These are phyloP conservation scores for Mesorhabditis belari DNA, from an alignment of 2,888 invertebrate species.

Conservation along the genomic window DNA sequence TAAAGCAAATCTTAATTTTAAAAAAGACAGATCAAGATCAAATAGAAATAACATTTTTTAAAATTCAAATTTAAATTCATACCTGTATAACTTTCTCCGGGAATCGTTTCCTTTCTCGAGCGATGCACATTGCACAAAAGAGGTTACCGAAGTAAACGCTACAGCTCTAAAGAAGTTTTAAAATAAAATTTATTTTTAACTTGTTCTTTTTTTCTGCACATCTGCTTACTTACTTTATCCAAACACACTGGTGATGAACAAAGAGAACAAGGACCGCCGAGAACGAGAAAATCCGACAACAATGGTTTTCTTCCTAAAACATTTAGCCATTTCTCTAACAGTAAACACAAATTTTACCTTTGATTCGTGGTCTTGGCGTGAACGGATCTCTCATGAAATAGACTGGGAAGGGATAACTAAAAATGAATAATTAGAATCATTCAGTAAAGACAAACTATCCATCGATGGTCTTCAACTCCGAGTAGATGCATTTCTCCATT, in stretches of 20 bases:
- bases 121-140: constrained; percentile 29
- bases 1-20: no score
- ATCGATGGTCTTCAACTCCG: constrained; percentile 23
- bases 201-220: not conserved
- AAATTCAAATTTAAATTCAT: no score
- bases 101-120: constrained; percentile 25
- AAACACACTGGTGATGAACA: constrained; percentile 28
- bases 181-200: not conserved
- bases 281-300: constrained; percentile 28
- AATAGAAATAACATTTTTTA: no score
- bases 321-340: not conserved
- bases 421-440: not conserved
- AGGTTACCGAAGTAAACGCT: constrained; percentile 26
- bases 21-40: no score
- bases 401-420: constrained; percentile 28
- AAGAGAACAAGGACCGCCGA: constrained; percentile 26
- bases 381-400: constrained; percentile 38
- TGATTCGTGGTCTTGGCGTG: constrained; percentile 21
- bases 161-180: constrained; percentile 16
- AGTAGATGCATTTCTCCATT: constrained; percentile 22
- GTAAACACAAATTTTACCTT: not conserved
- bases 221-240: constrained; percentile 14
- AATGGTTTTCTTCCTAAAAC: constrained; percentile 15
- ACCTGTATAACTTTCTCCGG: constrained; percentile 23
- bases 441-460: constrained; percentile 21